Evolutionary conservation across 2,113 vertebrate species (phyloP), one percentile per base, ranked within the genome.

Genomic region (Anolis sagrei): DNA sequence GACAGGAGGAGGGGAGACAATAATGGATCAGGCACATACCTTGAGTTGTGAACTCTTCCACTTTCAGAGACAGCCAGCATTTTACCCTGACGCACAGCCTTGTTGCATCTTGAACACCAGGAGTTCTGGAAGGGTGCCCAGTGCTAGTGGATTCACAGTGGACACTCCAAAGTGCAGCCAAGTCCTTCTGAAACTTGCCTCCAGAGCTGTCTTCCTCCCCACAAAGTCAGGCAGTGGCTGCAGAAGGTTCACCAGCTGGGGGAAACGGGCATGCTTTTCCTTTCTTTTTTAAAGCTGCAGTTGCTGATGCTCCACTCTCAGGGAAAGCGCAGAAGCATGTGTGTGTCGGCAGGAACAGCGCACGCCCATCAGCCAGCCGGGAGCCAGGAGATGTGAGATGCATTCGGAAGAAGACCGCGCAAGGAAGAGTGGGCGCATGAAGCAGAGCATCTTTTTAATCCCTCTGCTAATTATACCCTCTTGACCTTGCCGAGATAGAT

Each of bases 381-480:
- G 80, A 95, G 94, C 93, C 92, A 88, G 81, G 91, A 77, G 91
- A 90, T 95, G 96, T 92, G 95, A 93, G 92, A 93, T 93, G 96
- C 95, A 96, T 95, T 90, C 93, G 64, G 93, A 93, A 94, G 93
- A 87, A 36, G 92, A 89, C 85, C 85, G 0, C 76, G 93, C 92
- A 81, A 91, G 92, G 93, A 94, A 91, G 87, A 87, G 86, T 21
- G 3, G 89, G 77, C 89, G 3, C 21, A 89, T 48, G 83, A 78
- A 93, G 84, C 86, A 92, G 88, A 95, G 89, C 93, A 93, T 90
- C 54, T 79, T 72, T 80, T 79, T 62, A 91, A 58, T 62, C 87
- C 93, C 76, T 68, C 77, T 86, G 36, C 92, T 91, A 91, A 94
- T 93, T 93, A 87, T 90, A 92, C 90, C 84, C 81, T 90, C 27